Base-by-base conservation (phyloP, 2,888 invertebrate genomes). In the Biston betularia region DNA sequence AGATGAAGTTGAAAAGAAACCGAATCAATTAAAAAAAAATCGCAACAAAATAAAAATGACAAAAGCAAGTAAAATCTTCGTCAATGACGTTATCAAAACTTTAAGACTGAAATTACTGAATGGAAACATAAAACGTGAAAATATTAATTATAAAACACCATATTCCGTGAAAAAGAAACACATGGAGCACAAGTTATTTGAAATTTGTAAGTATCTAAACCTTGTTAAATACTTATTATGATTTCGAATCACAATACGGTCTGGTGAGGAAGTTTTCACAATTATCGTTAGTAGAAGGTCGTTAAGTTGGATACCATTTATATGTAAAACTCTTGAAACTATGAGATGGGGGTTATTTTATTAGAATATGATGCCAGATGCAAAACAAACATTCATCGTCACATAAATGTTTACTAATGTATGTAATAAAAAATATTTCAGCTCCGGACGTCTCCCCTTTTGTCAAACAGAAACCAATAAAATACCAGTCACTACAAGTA, bases 181-280 rank as follows among this genome's bases (percentile, higher is more conserved):
- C 0, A 79, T 78, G 33, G 67, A 68, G 12, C 84, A 85, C 61
- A 64, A 76, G 11, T 86, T 89, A 8, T 87, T 79, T 75, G 89
- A 90, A 86, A 74, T 88, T 33, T 70, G 90, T 90, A 81, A 87
- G 89, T 86, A 74, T 12, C 0, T 6, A 10, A 14, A 24, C 11
- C 8, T 9, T 24, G 9, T 8, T 14, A 6, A 14, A 45, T 7
- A 8, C 6, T 45, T 24, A 24, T 24, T 2, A 24, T 3, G 24
- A 24, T 24, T 24, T 3, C 24, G 24, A 24, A 24, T 24, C 24
- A 24, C 24, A 24, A n/a, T n/a, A n/a, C 3, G 24, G 24, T 24
- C 24, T 24, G 24, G 24, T 24, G 24, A 3, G 1, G 24, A 24
- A 24, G 3, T 24, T 24, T 24, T 24, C 3, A 24, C 24, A 24